A percentile compares a stretch with the other conserved stretches of the same genome.
Conservation (phyloP, 2,113 vertebrate genomes). For the Acanthochromis polyacanthus region DNA sequence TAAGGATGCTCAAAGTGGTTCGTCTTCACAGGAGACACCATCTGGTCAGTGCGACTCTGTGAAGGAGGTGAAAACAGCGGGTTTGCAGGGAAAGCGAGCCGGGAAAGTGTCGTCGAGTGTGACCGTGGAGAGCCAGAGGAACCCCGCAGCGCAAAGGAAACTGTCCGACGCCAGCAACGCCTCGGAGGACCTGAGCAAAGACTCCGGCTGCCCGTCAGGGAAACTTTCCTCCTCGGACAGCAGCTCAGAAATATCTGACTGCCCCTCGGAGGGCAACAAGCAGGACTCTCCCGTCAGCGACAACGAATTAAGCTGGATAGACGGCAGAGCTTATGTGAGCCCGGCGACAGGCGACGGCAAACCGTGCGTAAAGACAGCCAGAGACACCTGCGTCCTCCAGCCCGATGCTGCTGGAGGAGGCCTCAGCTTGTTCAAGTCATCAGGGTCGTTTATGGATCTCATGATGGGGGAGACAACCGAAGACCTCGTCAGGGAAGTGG, state of each 20-base stretch:
- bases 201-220: slow-evolving; percentile 77
- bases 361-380: slow-evolving; percentile 42
- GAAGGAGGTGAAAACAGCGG: slow-evolving; percentile 62
- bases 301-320: slow-evolving; percentile 78
- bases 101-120: slow-evolving; percentile 45
- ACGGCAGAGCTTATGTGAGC: slow-evolving; percentile 64
- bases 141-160: slow-evolving; percentile 72
- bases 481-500: slow-evolving; percentile 91
- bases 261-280: slow-evolving; percentile 88
- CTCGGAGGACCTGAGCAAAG: slow-evolving; percentile 81
- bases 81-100: slow-evolving; percentile 50
- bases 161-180: slow-evolving; percentile 80
- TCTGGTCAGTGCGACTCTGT: slow-evolving; percentile 51
- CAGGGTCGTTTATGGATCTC: slow-evolving; percentile 79
- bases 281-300: slow-evolving; percentile 82
- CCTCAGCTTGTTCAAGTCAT: slow-evolving; percentile 52
- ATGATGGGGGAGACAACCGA: slow-evolving; percentile 87
- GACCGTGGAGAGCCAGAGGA: slow-evolving; percentile 46
- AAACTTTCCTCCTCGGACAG: slow-evolving; percentile 90
- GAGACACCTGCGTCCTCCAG: slow-evolving; percentile 61
- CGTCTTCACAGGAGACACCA: slow-evolving; percentile 57
- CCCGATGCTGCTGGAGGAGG: slow-evolving; percentile 76
- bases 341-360: slow-evolving; percentile 29
- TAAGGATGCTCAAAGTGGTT: slow-evolving; percentile 82
- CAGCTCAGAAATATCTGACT: slow-evolving; percentile 93